Base-by-base conservation (phyloP, 2,113 vertebrate species). In the Sakesphorus luctuosus region DNA sequence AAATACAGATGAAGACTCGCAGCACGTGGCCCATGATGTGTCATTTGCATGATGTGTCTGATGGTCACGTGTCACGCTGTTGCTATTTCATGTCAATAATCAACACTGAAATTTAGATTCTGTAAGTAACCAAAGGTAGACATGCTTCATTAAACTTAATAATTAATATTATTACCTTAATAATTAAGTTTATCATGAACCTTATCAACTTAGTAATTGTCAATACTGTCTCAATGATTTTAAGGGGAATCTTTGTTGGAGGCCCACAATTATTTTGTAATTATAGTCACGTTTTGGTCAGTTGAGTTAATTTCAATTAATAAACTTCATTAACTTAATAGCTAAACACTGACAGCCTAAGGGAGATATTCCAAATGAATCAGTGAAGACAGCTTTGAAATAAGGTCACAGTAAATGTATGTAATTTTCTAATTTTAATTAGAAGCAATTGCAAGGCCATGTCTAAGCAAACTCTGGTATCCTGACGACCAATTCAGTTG, bases 241-340 rank as follows among this genome's bases (percentile, higher is more conserved):
- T 71, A 84, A 92, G 56, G 31, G 47, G 21, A 88, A 84, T 68
- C 52, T 84, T 88, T 5, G 13, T 73, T 5, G 2, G 52, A 61
- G 52, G 43, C 49, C 65, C 52, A 86, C 50, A 93, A 71, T 35
- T 88, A 59, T 63, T 88, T 90, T 86, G 46, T 35, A 74, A 88
- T 82, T 85, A 49, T 35, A 73, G 65, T 63, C 31, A 73, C 63
- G 38, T 74, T 94, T 96, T 81, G 84, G 61, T 81, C 92, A 96
- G 82, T 62, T 84, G 66, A 95, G 46, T 63, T 94, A 71, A 90
- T 86, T 81, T 88, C 31, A 74, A 81, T 87, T 91, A 92, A 91
- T 83, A 88, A 10, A 86, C 20, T 71, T 93, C n/a, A 75, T 86
- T 86, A 95, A 69, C 29, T 91, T 78, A 65, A 73, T 33, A 84